These are phyloP conservation scores for Lepidotrigona ventralis DNA, from an alignment of 1,140 invertebrate genomes.

Conservation along the genomic window DNA sequence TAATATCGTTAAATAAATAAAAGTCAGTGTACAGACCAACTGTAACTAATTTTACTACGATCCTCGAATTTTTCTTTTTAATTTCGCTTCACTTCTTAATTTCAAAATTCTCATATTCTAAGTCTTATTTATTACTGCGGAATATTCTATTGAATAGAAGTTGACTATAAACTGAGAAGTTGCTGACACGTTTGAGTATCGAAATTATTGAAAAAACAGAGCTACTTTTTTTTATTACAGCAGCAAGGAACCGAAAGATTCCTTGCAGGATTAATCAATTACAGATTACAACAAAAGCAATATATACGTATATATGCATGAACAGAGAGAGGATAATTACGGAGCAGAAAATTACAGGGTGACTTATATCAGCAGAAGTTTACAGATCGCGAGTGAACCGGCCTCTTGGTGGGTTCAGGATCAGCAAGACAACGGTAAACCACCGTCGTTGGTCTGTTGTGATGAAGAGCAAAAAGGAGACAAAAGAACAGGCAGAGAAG, in stretches of 20 bases:
- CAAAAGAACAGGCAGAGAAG: neutral
- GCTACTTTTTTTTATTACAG: neutral
- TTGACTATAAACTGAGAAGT: too few species aligned
- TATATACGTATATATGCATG: too few species aligned
- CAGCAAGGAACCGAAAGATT: neutral
- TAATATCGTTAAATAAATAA: neutral
- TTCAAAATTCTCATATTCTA: too few species aligned
- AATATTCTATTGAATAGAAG: too few species aligned
- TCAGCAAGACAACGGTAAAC: slow-evolving; percentile 42
- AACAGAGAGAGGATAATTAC: neutral
- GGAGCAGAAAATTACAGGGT: slow-evolving; percentile 27
- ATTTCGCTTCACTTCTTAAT: too few species aligned
- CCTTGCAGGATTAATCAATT: neutral
- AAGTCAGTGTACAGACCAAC: neutral
- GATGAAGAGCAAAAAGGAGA: slow-evolving; percentile 37
- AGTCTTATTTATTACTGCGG: too few species aligned
- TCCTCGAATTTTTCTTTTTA: neutral
- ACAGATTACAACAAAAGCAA: neutral
- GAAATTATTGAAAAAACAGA: neutral
- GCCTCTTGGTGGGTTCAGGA: slow-evolving; percentile 39
- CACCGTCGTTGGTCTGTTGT: slow-evolving; percentile 33
- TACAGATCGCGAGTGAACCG: slow-evolving; percentile 3
- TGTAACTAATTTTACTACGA: neutral
- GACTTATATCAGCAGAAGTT: neutral
- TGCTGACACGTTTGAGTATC: too few species aligned